phyloP scores from a whole-genome alignment of 2,113 vertebrate species.

The Paralichthys olivaceus region DNA sequence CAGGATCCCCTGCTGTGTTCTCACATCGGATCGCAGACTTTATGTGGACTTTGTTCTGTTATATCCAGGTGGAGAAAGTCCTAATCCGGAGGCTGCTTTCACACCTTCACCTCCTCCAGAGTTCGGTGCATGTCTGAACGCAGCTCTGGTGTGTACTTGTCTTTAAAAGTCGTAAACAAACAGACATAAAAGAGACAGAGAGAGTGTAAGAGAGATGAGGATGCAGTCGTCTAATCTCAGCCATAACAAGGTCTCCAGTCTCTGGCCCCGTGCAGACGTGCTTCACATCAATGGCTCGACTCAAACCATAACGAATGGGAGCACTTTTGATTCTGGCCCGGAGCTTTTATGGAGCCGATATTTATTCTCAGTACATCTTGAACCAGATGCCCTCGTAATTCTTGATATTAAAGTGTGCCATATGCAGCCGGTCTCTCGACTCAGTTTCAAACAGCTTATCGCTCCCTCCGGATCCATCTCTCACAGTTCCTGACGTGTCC shows the following conservation, averaged over 20 bases:
- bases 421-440: conserved; percentile 29
- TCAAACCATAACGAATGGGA: not conserved
- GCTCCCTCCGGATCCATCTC: conserved; percentile 36
- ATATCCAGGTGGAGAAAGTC: too few species aligned
- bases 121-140: too few species aligned
- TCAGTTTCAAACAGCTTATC: conserved; percentile 29
- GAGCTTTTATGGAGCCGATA: conserved; percentile 33
- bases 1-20: too few species aligned
- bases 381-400: conserved; percentile 23
- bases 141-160: not conserved
- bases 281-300: not conserved
- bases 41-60: too few species aligned
- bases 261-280: conserved; percentile 3
- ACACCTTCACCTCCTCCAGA: too few species aligned
- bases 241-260: conserved; percentile 49
- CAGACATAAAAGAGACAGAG: not conserved
- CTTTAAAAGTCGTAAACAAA: conserved; percentile 31
- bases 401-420: conserved; percentile 21
- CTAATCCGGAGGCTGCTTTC: too few species aligned
- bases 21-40: too few species aligned
- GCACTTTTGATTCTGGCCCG: conserved; percentile 28
- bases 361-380: conserved; percentile 42
- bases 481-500: conserved; percentile 44
- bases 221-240: conserved; percentile 30
- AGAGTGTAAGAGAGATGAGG: conserved; percentile 19